Percentiles rank a stretch among this genome's conserved stretches.
These are phyloP conservation scores for Callithrix jacchus DNA, from an alignment of 2,113 vertebrate genomes.

Conservation along the genomic window DNA sequence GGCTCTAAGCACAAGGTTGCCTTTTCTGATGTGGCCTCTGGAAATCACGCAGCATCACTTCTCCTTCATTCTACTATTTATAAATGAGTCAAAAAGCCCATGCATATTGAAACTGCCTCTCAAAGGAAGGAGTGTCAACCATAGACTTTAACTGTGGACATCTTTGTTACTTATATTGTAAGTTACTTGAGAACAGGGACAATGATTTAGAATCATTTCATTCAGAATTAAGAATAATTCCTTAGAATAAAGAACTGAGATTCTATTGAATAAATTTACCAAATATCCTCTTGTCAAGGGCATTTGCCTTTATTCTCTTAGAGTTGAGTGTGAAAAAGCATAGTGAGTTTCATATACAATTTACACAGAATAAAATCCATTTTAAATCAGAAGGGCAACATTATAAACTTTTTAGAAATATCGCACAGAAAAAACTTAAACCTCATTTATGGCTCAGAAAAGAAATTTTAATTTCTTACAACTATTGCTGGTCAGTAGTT, in stretches of 20 bases:
- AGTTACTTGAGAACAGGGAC: background rate
- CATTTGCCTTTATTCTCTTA: background rate
- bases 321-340: background rate
- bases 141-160: background rate
- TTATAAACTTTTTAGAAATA: background rate
- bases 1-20: background rate
- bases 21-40: background rate
- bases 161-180: background rate
- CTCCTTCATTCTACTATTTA: background rate
- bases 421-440: background rate
- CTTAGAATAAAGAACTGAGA: background rate
- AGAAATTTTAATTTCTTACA: conserved; percentile 41
- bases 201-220: background rate
- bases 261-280: background rate
- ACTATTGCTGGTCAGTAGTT: background rate
- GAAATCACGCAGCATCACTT: background rate
- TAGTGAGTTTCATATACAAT: background rate
- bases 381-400: background rate
- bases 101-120: background rate
- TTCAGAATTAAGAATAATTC: conserved; percentile 7
- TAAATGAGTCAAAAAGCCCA: background rate
- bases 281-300: background rate
- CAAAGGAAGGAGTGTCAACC: background rate
- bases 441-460: background rate
- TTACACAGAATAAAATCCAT: background rate